Evolutionary conservation across 1,140 invertebrate species (phyloP).

Genomic region (Anoplolepis gracilipes): DNA sequence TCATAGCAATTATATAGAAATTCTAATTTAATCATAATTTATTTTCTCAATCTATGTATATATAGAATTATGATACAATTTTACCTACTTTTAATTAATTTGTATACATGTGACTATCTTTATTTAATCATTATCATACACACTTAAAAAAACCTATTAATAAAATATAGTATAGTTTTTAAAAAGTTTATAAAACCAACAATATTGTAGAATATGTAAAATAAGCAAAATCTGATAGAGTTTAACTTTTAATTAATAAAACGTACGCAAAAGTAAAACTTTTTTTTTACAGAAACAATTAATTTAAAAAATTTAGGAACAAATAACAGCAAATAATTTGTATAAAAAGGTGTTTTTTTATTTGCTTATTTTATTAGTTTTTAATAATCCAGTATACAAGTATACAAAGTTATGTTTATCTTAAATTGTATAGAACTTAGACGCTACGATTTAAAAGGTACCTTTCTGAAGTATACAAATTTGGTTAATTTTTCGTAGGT

Average conservation of each 20-base stretch:
- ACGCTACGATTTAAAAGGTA: slow-evolving; percentile 79
- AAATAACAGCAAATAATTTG: slow-evolving; percentile 13
- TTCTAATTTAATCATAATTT: slow-evolving; percentile 5
- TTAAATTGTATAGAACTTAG: slow-evolving; percentile 53
- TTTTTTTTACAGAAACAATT: neutral
- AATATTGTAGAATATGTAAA: neutral
- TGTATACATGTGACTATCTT: slow-evolving; percentile 15
- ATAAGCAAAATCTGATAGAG: neutral
- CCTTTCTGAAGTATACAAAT: slow-evolving; percentile 82
- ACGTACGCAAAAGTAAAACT: neutral
- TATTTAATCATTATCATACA: slow-evolving; percentile 15
- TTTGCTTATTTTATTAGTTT: slow-evolving; percentile 20
- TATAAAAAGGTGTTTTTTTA: slow-evolving; percentile 27
- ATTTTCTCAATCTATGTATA: neutral
- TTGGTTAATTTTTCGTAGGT: slow-evolving; percentile 70
- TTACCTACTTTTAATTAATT: neutral
- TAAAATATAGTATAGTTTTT: neutral
- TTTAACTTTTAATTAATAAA: neutral
- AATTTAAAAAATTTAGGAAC: neutral
- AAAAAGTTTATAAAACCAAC: neutral
- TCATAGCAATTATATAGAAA: neutral
- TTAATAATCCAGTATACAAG: slow-evolving; percentile 43
- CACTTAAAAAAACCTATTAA: neutral
- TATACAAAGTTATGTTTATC: slow-evolving; percentile 35
- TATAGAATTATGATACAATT: neutral